These are phyloP conservation scores for Oryzias javanicus DNA, from an alignment of 2,113 vertebrate genomes.

Conservation along the genomic window DNA sequence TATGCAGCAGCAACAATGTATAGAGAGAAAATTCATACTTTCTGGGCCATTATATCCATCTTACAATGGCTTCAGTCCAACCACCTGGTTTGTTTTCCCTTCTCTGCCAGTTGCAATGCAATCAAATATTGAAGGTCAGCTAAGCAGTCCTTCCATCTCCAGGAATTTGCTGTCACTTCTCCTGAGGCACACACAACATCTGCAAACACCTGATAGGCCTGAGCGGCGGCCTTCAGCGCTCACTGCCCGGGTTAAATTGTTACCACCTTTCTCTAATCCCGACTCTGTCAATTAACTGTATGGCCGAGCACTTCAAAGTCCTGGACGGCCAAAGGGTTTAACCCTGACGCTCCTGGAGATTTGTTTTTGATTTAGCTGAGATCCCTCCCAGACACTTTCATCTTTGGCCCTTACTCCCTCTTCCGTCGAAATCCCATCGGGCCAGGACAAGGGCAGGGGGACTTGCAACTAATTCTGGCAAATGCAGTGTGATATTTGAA, in stretches of 20 bases:
- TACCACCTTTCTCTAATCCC: conserved; percentile 97
- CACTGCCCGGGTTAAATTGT: conserved; percentile 94
- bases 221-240: conserved; percentile 75
- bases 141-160: conserved; percentile 81
- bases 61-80: conserved; percentile 78
- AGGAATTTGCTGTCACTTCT: conserved; percentile 76
- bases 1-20: too few relatives aligned
- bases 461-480: conserved; percentile 37
- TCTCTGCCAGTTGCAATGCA: conserved; percentile 88
- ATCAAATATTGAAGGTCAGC: conserved; percentile 92
- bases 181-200: conserved; percentile 73
- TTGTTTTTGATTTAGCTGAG: conserved; percentile 76
- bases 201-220: conserved; percentile 95
- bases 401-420: conserved; percentile 62
- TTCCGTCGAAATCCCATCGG: conserved; percentile 40
- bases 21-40: too few relatives aligned
- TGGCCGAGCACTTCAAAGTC: conserved; percentile 91
- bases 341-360: conserved; percentile 82
- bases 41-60: conserved; percentile 39
- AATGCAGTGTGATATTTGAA: conserved; percentile 63
- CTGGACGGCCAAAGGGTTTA: conserved; percentile 83
- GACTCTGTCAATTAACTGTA: conserved; percentile 93
- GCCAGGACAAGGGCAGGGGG: conserved; percentile 25
- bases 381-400: conserved; percentile 86
- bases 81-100: conserved; percentile 79